Conservation (phyloP, 2,888 invertebrate species). For the Brachyopa scutellaris region DNA sequence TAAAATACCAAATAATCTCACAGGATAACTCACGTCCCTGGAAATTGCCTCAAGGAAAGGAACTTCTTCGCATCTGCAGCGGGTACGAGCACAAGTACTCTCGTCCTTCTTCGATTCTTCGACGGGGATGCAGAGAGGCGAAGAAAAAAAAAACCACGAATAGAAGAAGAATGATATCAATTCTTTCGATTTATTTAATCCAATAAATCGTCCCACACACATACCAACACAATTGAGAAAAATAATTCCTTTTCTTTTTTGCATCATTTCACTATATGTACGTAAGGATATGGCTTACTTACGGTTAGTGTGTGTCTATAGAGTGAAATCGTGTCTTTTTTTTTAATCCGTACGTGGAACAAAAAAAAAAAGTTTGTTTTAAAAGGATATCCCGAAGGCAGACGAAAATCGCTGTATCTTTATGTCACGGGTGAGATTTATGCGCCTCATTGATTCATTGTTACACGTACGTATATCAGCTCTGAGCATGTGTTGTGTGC, state of each 20-base stretch:
- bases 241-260: neutral
- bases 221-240: neutral
- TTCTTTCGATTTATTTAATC: conserved; percentile 65
- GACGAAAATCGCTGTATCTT: conserved; percentile 54
- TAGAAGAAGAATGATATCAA: conserved; percentile 60
- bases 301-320: conserved; percentile 33
- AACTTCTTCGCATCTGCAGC: neutral
- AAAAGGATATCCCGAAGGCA: conserved; percentile 34
- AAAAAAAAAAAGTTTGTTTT: neutral
- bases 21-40: conserved; percentile 34
- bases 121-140: too few species aligned
- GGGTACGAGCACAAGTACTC: too few species aligned
- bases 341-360: conserved; percentile 18
- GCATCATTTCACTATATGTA: neutral
- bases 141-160: conserved; percentile 11
- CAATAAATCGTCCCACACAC: conserved; percentile 52
- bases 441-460: conserved; percentile 57
- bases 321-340: neutral
- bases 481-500: neutral
- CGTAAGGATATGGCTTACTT: conserved; percentile 6
- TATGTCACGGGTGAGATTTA: conserved; percentile 58
- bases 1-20: conserved; percentile 59
- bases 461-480: conserved; percentile 36
- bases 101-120: too few species aligned
- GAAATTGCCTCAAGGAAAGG: conserved; percentile 5